These are phyloP conservation scores for Tricholaema leucomelas DNA, from an alignment of 2,113 vertebrate genomes.

Conservation along the genomic window DNA sequence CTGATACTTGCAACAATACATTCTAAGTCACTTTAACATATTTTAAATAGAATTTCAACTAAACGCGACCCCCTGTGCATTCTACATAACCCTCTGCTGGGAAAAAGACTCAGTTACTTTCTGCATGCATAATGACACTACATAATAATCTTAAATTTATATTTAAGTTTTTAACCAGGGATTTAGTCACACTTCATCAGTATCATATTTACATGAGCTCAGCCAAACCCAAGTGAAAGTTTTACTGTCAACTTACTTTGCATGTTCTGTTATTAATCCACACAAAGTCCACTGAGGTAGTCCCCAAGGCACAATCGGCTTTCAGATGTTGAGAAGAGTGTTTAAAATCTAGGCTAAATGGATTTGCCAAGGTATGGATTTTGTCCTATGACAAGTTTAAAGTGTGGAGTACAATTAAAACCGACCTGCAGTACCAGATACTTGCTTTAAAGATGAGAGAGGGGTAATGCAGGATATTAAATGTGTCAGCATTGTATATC, in stretches of 20 bases:
- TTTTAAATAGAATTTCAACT: conserved; percentile 25
- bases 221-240: conserved; percentile 67
- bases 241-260: conserved; percentile 70
- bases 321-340: conserved; percentile 33
- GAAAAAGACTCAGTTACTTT: conserved; percentile 13
- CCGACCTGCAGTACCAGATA: not conserved
- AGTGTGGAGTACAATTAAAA: not conserved
- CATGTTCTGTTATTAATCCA: conserved; percentile 66
- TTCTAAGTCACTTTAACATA: not conserved
- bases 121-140: conserved; percentile 21
- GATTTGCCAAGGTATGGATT: conserved; percentile 68
- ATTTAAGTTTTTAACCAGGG: conserved; percentile 53
- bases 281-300: conserved; percentile 40
- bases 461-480: not conserved
- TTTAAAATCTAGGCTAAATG: conserved; percentile 57
- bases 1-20: not conserved
- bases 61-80: not conserved
- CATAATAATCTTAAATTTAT: not conserved
- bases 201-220: conserved; percentile 60
- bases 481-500: not conserved
- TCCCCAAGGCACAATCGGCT: conserved; percentile 49
- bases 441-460: not conserved
- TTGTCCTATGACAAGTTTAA: conserved; percentile 36
- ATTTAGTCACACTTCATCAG: conserved; percentile 73
- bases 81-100: not conserved